These are phyloP conservation scores for Cremastinae sp. DNA, from an alignment of 2,888 invertebrate genomes.

Conservation along the genomic window DNA sequence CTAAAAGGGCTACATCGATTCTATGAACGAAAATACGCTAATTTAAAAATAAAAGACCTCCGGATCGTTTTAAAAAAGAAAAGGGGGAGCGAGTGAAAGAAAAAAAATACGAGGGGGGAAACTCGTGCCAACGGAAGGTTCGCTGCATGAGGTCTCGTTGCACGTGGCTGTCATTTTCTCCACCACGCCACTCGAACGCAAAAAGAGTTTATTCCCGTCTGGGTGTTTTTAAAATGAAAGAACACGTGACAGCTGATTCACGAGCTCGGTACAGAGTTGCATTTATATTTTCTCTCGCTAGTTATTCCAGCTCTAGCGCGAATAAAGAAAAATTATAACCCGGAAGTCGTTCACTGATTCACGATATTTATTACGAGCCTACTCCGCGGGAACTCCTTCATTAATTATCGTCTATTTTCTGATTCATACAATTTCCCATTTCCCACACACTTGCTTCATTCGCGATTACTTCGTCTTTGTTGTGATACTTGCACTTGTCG, in stretches of 20 bases:
- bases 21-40: not conserved
- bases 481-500: no score
- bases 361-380: conserved; percentile 12
- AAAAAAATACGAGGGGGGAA: conserved; percentile 31
- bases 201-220: conserved; percentile 39
- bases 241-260: not conserved
- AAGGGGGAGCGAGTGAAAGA: not conserved
- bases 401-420: conserved; percentile 46
- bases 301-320: not conserved
- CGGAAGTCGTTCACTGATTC: conserved; percentile 41
- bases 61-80: conserved; percentile 49
- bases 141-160: conserved; percentile 57
- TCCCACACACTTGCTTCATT: not conserved
- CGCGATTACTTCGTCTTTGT: no score
- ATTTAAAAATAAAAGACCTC: conserved; percentile 32
- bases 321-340: conserved; percentile 30
- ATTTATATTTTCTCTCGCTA: no score
- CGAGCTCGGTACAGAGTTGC: not conserved
- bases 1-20: not conserved
- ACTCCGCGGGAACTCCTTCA: conserved; percentile 30
- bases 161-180: conserved; percentile 45
- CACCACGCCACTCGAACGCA: conserved; percentile 6
- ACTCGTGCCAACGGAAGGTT: conserved; percentile 62
- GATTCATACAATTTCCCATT: conserved; percentile 43
- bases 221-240: not conserved